Base-by-base conservation (phyloP, 2,797 vertebrate genomes). In the Microctenopoma stevenorrisi region DNA sequence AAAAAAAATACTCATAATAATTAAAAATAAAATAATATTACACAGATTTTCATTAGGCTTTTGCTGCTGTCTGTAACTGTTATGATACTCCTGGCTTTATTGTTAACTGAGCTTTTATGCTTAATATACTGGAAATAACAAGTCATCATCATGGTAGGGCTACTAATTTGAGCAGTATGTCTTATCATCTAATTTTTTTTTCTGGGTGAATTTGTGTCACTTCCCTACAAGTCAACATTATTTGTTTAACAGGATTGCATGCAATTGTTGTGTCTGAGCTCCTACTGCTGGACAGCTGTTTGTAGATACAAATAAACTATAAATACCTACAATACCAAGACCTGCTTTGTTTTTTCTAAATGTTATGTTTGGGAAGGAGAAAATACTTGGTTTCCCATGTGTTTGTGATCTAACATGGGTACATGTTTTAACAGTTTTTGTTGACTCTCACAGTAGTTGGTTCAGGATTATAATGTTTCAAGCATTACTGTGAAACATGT, bases 351-450 rank as follows among this genome's bases (percentile, higher is more conserved):
- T 22, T 44, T 49, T 11, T 60, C 38, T 57, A 67, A 62, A 66
- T 57, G 50, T 68, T 52, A 43, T 62, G 58, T 70, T 15, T 54
- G 55, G 53, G 48, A 64, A 61, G 22, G 50, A 71, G 51, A 16
- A 56, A 63, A 44, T 74, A 58, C 49, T 52, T 81, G 76, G 55
- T 63, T 68, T n/a, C 51, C 15, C 78, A 83, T 69, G 76, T 83
- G 84, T 57, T 62, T 59, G 9, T 60, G 52, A 47, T 66, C 30
- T 43, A 38, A 64, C 44, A 48, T 43, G 15, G 33, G 42, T 58
- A 55, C 71, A 11, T 65, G 61, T 72, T 68, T 46, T 49, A 55
- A 67, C 56, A 69, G n/a, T 7, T 7, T 60, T 12, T 52, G 35
- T 62, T 53, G 62, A 66, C 69, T 62, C 52, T 62, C 66, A 72